Base-by-base conservation (phyloP, 2,888 invertebrate genomes). In the Gymnoscelis rufifasciata region DNA sequence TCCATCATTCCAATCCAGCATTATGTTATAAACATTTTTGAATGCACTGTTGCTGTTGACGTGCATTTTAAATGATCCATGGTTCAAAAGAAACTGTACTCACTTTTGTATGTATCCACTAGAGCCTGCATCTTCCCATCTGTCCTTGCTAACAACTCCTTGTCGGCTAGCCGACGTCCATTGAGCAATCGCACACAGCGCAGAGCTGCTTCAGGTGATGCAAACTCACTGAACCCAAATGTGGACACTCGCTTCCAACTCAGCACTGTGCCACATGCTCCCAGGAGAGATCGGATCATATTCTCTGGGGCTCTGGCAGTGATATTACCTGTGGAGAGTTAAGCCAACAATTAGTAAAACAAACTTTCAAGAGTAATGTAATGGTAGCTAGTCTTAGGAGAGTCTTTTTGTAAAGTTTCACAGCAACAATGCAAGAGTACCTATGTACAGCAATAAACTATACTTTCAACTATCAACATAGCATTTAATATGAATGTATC, bases 161-260 rank as follows among this genome's bases (percentile, higher is more conserved):
- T 97, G 61, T 97, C 98, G 46, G 96, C 97, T 40, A 99, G 93
- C 78, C 94, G 93, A 78, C 97, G 93, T 64, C 97, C 97, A 83
- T 98, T 97, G 23, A 99, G 90, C 56, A 99, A 88, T 33, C 97
- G 89, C 55, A 99, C 97, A 57, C 98, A 97, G 56, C 99, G 91
- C 60, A 99, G 89, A 29, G 98, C 99, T 12, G 98, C 95, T 83
- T 98, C 97, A 11, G 99, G 98, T 47, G 83, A 88, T 57, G 95
- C 96, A 81, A 96, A 97, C 88, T 99, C 99, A 88, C 98, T 97
- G 88, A 99, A 99, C 7, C 99, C 99, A 83, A 99, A 99, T 1
- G 96, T 97, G 75, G 97, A 96, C 11, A 99, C 98, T 50, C 99
- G 91, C 83, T 99, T 99, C 99, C 99, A 99, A 64, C 94, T 95